Conservation (phyloP, 1,140 invertebrate species). For the Lethrus apterus region DNA sequence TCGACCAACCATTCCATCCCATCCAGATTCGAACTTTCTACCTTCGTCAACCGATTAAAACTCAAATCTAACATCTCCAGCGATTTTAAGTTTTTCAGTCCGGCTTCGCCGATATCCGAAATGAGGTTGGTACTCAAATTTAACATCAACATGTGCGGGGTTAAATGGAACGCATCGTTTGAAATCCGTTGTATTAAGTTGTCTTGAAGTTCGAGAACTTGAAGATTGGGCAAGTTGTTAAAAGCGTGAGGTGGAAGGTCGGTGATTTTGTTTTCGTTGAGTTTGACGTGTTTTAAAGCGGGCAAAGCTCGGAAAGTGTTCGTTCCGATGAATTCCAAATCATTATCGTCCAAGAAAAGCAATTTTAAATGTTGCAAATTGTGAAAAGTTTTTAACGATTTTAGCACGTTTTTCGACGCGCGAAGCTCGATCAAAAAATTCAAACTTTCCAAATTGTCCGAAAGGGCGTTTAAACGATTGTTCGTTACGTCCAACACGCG, state of each 20-base stretch:
- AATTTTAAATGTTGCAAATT: slow-evolving; percentile 61
- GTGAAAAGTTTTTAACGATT: slow-evolving; percentile 62
- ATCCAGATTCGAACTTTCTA: slow-evolving; percentile 55
- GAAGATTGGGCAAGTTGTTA: slow-evolving; percentile 64
- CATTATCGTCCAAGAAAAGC: slow-evolving; percentile 74
- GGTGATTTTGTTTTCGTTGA: slow-evolving; percentile 67
- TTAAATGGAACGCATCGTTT: slow-evolving; percentile 66
- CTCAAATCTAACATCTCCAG: slow-evolving; percentile 76
- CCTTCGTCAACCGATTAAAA: slow-evolving; percentile 63
- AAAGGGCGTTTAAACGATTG: slow-evolving; percentile 67
- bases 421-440: slow-evolving; percentile 58
- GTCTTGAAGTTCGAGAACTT: slow-evolving; percentile 70
- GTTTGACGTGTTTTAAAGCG: slow-evolving; percentile 65
- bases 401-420: slow-evolving; percentile 67
- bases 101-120: slow-evolving; percentile 60
- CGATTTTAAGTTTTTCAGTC: slow-evolving; percentile 60
- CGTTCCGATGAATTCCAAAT: slow-evolving; percentile 66
- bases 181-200: slow-evolving; percentile 62
- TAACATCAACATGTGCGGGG: slow-evolving; percentile 68
- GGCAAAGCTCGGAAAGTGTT: slow-evolving; percentile 69
- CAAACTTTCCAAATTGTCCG: slow-evolving; percentile 59
- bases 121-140: slow-evolving; percentile 76
- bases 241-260: slow-evolving; percentile 67
- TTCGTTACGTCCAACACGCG: slow-evolving; percentile 67
- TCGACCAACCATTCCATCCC: slow-evolving; percentile 78